Conservation (phyloP, 2,113 vertebrate species). For the Nicator chloris region DNA sequence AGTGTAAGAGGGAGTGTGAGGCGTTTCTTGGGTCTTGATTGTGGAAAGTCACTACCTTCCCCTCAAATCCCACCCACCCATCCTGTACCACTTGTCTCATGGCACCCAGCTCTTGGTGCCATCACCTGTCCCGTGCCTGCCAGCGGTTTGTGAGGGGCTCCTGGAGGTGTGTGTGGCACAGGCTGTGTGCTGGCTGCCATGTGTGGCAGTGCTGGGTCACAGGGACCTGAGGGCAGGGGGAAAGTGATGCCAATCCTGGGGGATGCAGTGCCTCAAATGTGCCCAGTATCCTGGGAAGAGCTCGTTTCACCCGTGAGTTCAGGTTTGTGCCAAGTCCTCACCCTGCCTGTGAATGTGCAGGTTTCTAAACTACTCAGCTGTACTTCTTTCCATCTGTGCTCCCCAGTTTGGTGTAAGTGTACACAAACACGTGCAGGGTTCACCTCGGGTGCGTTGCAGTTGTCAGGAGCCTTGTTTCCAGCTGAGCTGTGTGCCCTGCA, state of each 20-base stretch:
- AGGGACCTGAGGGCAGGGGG: rapidly evolving
- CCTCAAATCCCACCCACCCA: not conserved
- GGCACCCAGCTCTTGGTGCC: not conserved
- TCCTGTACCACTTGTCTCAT: no score
- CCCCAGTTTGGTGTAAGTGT: not conserved
- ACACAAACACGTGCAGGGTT: not conserved
- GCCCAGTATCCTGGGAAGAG: not conserved
- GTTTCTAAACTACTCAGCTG: not conserved
- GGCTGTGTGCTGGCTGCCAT: not conserved
- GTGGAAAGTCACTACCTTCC: not conserved
- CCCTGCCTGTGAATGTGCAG: no score
- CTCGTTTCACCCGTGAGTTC: rapidly evolving
- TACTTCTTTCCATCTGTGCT: not conserved
- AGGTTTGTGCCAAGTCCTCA: not conserved
- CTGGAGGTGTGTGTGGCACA: not conserved
- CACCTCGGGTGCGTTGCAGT: not conserved
- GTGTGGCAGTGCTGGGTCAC: rapidly evolving
- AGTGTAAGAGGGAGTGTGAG: not conserved
- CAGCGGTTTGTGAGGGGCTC: not conserved
- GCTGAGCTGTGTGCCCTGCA: not conserved
- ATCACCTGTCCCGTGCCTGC: rapidly evolving
- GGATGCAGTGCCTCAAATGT: not conserved
- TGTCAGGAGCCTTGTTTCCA: not conserved
- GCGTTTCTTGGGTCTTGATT: not conserved
- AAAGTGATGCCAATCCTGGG: not conserved